These are phyloP conservation scores for Pangasius sanitwongsei DNA, from an alignment of 2,797 vertebrate species.

Conservation along the genomic window DNA sequence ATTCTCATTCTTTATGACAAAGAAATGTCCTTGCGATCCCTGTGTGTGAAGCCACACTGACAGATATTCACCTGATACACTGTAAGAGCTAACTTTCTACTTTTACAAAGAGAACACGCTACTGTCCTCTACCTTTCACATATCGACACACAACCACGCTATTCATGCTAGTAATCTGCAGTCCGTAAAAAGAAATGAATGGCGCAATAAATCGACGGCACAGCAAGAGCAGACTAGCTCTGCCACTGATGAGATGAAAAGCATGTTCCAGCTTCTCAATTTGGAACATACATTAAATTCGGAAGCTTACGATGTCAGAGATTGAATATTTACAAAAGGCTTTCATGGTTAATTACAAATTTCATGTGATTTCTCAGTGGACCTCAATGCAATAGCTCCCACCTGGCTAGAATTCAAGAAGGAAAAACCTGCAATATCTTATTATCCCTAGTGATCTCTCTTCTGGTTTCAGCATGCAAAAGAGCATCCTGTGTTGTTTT, in stretches of 20 bases:
- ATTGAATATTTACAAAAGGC: constrained; percentile 41
- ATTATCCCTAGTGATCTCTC: constrained; percentile 12
- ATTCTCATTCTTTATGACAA: neutral
- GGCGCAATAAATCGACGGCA: constrained; percentile 26
- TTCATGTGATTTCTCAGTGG: constrained; percentile 32
- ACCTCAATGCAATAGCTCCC: constrained; percentile 15
- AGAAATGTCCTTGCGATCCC: neutral
- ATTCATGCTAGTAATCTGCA: constrained; percentile 27
- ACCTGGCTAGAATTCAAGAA: constrained; percentile 25
- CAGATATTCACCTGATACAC: constrained; percentile 1
- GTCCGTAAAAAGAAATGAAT: constrained; percentile 33
- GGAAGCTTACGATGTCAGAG: neutral
- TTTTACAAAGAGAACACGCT: neutral
- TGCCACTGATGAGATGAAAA: constrained; percentile 13
- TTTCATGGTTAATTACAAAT: constrained; percentile 44
- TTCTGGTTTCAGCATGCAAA: constrained; percentile 15
- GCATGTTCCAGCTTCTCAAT: neutral
- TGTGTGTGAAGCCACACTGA: neutral
- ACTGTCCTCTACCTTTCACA: neutral
- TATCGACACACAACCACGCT: neutral
- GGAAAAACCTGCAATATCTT: constrained; percentile 5
- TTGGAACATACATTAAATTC: constrained; percentile 24
- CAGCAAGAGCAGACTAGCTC: neutral
- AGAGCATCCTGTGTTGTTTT: neutral
- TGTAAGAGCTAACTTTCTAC: neutral